Base-by-base conservation (phyloP, 2,888 invertebrate genomes). In the Agrypnus murinus region DNA sequence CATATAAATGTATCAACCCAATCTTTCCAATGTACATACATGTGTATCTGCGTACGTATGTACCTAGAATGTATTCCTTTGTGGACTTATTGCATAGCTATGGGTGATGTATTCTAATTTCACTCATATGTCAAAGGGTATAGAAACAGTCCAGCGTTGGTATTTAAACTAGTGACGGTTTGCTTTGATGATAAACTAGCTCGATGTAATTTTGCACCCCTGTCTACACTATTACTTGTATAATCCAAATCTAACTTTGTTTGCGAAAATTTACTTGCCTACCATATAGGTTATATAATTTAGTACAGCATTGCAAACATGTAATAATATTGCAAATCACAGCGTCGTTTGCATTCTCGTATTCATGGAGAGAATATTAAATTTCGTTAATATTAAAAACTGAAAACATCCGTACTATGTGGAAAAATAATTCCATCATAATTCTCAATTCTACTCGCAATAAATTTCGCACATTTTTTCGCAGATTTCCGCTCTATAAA, bases 361-460 rank as follows among this genome's bases (percentile, higher is more conserved):
- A 25, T 25, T 25, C 5, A 2, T 25, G 25, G 25, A 25, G 25
- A 5, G 5, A 25, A n/a, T n/a, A 25, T 25, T 25, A 25, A 25
- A 25, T 25, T 25, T 25, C n/a, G n/a, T n/a, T 25, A 25, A 25
- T 25, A 25, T 25, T 25, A 5, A 5, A 25, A 25, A 25, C 2
- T 5, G 5, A 25, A 25, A 5, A 5, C 25, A 25, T 25, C 25
- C 5, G 3, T 25, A 46, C 9, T 9, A 10, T 25, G 10, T 57
- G 57, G 14, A 45, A 45, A 58, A 66, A 59, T 58, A 59, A 57
- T 40, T 66, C 55, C 36, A 57, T 69, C 55, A 62, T 63, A 63
- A 69, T 69, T 69, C 57, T 14, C 40, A 58, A 32, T 69, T 75
- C 73, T 66, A 71, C 69, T 64, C 55, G 70, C 75, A 65, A 65